These are phyloP conservation scores for Phyllostomus hastatus DNA, from an alignment of 2,113 vertebrate genomes.

Conservation along the genomic window DNA sequence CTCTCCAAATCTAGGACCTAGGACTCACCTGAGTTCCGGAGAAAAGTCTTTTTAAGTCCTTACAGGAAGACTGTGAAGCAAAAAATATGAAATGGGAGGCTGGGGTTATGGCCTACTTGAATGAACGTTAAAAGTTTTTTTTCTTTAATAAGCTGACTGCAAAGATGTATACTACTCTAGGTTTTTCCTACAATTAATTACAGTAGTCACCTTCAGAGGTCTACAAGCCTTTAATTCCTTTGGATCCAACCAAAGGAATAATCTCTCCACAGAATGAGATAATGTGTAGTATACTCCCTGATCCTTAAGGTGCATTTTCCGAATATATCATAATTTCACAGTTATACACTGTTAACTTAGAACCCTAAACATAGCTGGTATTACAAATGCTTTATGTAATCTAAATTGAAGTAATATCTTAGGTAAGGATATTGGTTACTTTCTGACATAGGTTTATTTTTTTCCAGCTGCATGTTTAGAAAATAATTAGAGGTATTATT, in stretches of 20 bases:
- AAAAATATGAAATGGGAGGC: constrained; percentile 77
- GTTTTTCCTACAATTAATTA: constrained; percentile 33
- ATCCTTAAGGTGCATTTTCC: neutral
- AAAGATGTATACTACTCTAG: constrained; percentile 38
- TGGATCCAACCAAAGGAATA: constrained; percentile 41
- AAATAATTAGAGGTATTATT: neutral
- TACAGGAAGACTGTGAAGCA: constrained; percentile 77
- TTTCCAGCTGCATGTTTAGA: constrained; percentile 7
- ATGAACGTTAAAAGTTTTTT: constrained; percentile 61
- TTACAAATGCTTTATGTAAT: constrained; percentile 11
- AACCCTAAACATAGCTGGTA: neutral
- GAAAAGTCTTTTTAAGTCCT: constrained; percentile 78
- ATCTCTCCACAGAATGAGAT: neutral
- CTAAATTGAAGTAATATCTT: constrained; percentile 11
- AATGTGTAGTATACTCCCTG: neutral
- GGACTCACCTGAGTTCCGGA: constrained; percentile 76
- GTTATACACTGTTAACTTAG: constrained; percentile 3
- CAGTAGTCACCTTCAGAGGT: neutral
- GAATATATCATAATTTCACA: constrained; percentile 28
- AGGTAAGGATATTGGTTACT: constrained; percentile 7
- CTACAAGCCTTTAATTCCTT: constrained; percentile 13
- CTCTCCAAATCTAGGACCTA: constrained; percentile 73
- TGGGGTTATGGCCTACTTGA: constrained; percentile 77
- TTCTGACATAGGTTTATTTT: constrained; percentile 1
- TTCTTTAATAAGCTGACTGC: constrained; percentile 27